Evolutionary conservation across 2,113 vertebrate genomes (phyloP).

Genomic region (Nestor notabilis): DNA sequence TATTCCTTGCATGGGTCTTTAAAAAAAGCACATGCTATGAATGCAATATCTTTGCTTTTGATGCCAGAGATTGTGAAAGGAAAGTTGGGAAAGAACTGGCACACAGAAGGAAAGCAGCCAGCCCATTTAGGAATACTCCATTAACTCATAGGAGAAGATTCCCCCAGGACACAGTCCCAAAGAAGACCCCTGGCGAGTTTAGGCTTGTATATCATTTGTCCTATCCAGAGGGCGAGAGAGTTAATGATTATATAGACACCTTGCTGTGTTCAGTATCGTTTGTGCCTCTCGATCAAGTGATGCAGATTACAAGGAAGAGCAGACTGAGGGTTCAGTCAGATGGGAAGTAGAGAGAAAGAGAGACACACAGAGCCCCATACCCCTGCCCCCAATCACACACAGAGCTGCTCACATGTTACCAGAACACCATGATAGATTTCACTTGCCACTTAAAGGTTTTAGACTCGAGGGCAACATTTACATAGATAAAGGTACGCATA

Average conservation of each 20-base stretch:
- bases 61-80: slow-evolving; percentile 56
- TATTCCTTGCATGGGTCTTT: slow-evolving; percentile 24
- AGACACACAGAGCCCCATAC: background rate
- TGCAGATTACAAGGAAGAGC: slow-evolving; percentile 68
- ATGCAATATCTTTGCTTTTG: slow-evolving; percentile 12
- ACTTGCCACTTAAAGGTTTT: slow-evolving; percentile 46
- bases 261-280: slow-evolving; percentile 54
- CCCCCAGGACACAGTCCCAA: slow-evolving; percentile 64
- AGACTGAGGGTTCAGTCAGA: slow-evolving; percentile 51
- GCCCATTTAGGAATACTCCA: slow-evolving; percentile 61
- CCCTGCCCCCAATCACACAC: background rate
- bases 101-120: slow-evolving; percentile 52
- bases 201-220: slow-evolving; percentile 66
- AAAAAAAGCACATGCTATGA: slow-evolving; percentile 39
- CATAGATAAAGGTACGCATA: slow-evolving; percentile 28
- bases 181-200: slow-evolving; percentile 59
- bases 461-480: slow-evolving; percentile 60
- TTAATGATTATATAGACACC: slow-evolving; percentile 69
- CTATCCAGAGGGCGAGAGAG: slow-evolving; percentile 65
- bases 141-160: slow-evolving; percentile 64
- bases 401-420: slow-evolving; percentile 15
- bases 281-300: slow-evolving; percentile 70
- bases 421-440: slow-evolving; percentile 61
- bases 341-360: background rate
- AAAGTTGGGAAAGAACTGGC: slow-evolving; percentile 54